These are phyloP conservation scores for Nemurella pictetii DNA, from an alignment of 2,888 invertebrate genomes.

Conservation along the genomic window DNA sequence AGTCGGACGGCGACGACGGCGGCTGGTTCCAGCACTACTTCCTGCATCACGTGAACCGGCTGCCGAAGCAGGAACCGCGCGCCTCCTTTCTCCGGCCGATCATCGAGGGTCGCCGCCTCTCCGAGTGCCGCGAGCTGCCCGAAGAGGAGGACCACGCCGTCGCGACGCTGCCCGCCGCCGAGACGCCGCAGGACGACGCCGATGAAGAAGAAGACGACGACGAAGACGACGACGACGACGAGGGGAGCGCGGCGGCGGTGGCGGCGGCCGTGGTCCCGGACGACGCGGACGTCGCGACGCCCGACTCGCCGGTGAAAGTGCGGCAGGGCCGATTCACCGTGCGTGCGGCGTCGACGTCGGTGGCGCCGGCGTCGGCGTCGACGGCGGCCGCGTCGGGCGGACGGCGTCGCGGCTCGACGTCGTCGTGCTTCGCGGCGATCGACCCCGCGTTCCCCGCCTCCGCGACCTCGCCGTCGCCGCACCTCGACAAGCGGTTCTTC, in stretches of 20 bases:
- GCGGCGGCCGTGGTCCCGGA: constrained; percentile 41
- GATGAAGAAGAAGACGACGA: constrained; percentile 34
- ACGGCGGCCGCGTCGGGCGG: background rate
- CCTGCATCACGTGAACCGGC: constrained; percentile 70
- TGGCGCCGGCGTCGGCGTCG: background rate
- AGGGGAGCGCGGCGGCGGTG: constrained; percentile 20
- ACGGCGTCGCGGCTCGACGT: constrained; percentile 42
- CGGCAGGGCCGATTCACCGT: constrained; percentile 24
- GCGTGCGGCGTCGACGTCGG: constrained; percentile 5
- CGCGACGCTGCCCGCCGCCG: constrained; percentile 54
- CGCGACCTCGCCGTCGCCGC: constrained; percentile 60
- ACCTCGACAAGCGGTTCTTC: constrained; percentile 78
- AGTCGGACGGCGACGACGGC: constrained; percentile 47
- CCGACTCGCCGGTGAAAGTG: constrained; percentile 17
- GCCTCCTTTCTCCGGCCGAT: constrained; percentile 49
- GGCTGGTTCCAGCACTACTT: constrained; percentile 71
- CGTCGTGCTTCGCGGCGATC: constrained; percentile 49
- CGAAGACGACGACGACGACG: background rate
- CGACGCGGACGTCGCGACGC: background rate
- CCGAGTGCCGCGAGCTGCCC: constrained; percentile 65
- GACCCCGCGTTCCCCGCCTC: constrained; percentile 43
- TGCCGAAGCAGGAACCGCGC: constrained; percentile 61
- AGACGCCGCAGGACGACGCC: constrained; percentile 46
- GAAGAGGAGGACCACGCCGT: constrained; percentile 79
- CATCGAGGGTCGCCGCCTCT: constrained; percentile 61